Conservation (phyloP, 1,140 invertebrate genomes). For the Daktulosphaira vitifoliae region DNA sequence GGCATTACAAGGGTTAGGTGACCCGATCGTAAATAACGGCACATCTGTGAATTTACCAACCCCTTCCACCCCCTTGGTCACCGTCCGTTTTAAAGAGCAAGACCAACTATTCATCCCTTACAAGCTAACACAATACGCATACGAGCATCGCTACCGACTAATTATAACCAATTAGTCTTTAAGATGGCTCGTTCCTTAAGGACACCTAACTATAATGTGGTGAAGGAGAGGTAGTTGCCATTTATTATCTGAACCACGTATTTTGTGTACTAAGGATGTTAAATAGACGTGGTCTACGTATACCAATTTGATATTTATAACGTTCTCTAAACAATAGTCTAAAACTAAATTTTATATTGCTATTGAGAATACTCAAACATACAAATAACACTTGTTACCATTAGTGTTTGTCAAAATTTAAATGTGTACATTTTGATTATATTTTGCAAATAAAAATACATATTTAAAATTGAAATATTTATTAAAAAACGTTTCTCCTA, state of each 20-base stretch:
- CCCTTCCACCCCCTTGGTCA: neutral
- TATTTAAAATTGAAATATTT: too few relatives aligned
- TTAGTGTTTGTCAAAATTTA: too few relatives aligned
- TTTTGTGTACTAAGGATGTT: constrained; percentile 7
- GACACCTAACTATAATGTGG: constrained; percentile 1
- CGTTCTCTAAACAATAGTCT: too few relatives aligned
- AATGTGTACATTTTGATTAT: too few relatives aligned
- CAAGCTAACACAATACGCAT: constrained; percentile 11
- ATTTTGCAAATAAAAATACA: too few relatives aligned
- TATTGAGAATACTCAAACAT: too few relatives aligned
- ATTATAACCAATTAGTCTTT: constrained; percentile 34
- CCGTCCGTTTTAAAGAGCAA: constrained; percentile 14
- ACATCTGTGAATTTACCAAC: constrained; percentile 27
- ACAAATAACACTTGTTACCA: too few relatives aligned
- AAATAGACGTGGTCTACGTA: constrained; percentile 28
- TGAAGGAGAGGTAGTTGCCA: constrained; percentile 1
- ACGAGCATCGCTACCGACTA: constrained; percentile 2
- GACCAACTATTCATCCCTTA: constrained; percentile 19
- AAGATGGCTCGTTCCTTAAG: constrained; percentile 9
- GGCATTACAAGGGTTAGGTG: constrained; percentile 33
- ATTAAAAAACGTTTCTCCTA: too few relatives aligned
- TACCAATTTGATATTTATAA: too few relatives aligned
- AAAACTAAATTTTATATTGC: too few relatives aligned
- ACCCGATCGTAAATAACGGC: constrained; percentile 33
- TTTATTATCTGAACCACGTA: neutral